phyloP scores from a whole-genome alignment of 2,113 vertebrate genomes.

The Polypterus senegalus region DNA sequence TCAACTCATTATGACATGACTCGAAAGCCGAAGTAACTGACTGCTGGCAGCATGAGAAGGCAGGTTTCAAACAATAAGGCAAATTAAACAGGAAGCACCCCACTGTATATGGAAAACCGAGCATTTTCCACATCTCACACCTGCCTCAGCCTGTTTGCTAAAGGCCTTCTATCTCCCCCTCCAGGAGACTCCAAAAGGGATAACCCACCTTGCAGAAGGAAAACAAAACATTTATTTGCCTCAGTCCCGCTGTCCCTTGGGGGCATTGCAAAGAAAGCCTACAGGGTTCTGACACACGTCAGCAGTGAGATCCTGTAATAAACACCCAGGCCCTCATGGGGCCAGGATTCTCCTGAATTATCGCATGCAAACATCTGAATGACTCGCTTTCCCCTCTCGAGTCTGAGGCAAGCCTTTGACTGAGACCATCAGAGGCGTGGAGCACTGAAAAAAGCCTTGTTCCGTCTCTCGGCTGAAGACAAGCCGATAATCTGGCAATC shows the following conservation, averaged over 20 bases:
- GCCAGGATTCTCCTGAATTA: neutral
- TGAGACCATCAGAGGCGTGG: neutral
- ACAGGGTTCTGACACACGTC: neutral
- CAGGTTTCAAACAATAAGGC: too few species aligned
- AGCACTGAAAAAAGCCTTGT: neutral
- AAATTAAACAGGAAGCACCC: neutral
- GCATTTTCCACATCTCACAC: neutral
- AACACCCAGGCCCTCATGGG: neutral
- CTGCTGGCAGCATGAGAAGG: too few species aligned
- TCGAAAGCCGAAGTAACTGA: too few species aligned
- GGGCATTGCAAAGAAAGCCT: neutral
- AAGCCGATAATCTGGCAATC: neutral
- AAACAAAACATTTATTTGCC: neutral
- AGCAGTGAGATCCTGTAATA: neutral
- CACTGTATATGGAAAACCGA: neutral
- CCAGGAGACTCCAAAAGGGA: neutral
- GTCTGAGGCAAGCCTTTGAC: conserved; percentile 5
- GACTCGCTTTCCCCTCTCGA: neutral
- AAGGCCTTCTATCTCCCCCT: neutral
- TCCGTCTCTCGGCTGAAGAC: neutral
- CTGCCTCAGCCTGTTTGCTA: neutral
- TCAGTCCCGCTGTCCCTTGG: neutral
- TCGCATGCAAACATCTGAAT: conserved; percentile 1
- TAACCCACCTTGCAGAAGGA: neutral
- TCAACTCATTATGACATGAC: too few species aligned